Base-by-base conservation (phyloP, 2,888 invertebrate genomes). In the Microctonus aethiopoides region DNA sequence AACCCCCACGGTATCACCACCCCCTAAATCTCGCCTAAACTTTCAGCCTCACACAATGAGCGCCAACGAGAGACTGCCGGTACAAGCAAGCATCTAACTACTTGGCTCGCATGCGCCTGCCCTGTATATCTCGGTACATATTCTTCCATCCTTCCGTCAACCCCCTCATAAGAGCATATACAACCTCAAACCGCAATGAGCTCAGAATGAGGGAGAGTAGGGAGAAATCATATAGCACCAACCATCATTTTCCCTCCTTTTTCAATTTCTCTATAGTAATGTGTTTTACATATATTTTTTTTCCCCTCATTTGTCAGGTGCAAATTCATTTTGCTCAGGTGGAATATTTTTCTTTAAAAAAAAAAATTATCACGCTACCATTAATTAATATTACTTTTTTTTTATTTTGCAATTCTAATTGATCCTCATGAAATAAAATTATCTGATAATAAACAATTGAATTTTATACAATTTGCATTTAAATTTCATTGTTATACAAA, bases 51-150 rank as follows among this genome's bases (percentile, higher is more conserved):
- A 71, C 80, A 78, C 80, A 78, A 74, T 76, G 75, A 78, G 77
- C 79, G 81, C 77, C 76, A 75, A 77, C 76, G 78, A 80, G 76
- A 79, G 80, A 83, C 83, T 82, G 81, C 71, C 74, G 74, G 74
- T 73, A 65, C 71, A 69, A 68, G 68, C 74, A 74, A 74, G 56
- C 74, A 77, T 76, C 76, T 75, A 72, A 74, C 32, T 69, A 64
- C 73, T 74, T 69, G 66, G 68, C 59, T 74, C 75, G 77, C 75
- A 78, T 72, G 74, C 74, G 70, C 64, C 74, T 77, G 76, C 65
- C 76, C 79, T 78, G 78, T 72, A 36, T 66, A 72, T 76, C 74
- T 77, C 81, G 81, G 74, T 65, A 76, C 67, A 74, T 75, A 65
- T 69, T 68, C 70, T 70, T 71, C 62, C 67, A 26, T 56, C 52